Evolutionary conservation across 2,797 vertebrate genomes (phyloP).

Genomic region (Garrulus glandarius): DNA sequence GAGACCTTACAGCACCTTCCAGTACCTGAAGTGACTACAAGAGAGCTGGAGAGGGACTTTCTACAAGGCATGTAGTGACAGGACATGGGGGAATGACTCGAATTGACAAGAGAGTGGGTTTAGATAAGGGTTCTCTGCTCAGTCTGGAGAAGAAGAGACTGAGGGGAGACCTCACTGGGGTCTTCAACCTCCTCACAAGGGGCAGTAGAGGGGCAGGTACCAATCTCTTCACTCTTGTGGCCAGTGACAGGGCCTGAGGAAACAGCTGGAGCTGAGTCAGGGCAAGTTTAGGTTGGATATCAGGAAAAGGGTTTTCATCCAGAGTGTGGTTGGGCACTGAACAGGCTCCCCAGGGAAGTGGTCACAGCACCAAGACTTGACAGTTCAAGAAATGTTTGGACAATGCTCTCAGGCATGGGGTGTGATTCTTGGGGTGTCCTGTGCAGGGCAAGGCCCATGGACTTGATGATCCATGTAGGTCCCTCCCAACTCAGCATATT

Average conservation of each 20-base stretch:
- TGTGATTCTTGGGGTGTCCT: neutral
- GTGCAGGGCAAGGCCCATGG: neutral
- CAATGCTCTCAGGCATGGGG: neutral
- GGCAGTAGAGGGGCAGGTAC: neutral
- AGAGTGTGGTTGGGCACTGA: accelerated
- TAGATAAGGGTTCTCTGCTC: neutral
- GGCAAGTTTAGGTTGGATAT: neutral
- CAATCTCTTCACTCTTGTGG: neutral
- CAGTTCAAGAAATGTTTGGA: neutral
- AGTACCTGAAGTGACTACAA: neutral
- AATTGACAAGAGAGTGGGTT: neutral
- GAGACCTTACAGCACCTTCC: neutral
- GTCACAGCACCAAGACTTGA: neutral
- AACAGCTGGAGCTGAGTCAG: neutral
- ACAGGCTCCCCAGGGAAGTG: neutral
- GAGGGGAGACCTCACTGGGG: neutral
- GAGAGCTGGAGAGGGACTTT: neutral
- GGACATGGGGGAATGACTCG: accelerated
- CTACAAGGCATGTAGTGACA: neutral
- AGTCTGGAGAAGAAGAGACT: neutral
- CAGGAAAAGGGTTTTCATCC: neutral
- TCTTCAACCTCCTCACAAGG: neutral
- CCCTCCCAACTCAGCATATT: neutral
- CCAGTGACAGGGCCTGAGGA: neutral
- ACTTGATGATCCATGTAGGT: accelerated